Evolutionary conservation across 2,797 vertebrate genomes (phyloP), one percentile per base, ranked within the genome.

Genomic region (Lagodon rhomboides): DNA sequence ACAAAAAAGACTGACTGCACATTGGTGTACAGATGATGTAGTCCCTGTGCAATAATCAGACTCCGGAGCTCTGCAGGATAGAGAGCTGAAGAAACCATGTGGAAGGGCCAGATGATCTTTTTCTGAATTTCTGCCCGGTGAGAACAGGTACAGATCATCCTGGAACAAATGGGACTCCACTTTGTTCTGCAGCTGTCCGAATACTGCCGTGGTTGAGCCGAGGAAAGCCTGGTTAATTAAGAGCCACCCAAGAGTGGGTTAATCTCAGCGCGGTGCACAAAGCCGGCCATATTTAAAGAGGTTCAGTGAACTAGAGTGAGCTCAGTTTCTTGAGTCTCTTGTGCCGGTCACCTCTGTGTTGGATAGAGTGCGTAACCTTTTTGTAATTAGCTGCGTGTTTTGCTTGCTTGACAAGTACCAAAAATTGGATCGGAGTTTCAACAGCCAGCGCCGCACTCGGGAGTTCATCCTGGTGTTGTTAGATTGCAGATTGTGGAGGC

Each of bases 161-260:
- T 17, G 22, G 34, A 55, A 41, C 50, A 53, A 54, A 54, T 25
- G 47, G 1, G 50, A 15, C 23, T 5, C 34, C 23, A 46, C 9
- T 20, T 53, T 34, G 18, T 63, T 43, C 61, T 60, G n/a, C 20
- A 13, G 51, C 25, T 34, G 30, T 41, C 66, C 13, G 17, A 16
- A 46, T 60, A 27, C 25, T 44, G 44, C 47, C 0, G 5, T 50
- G 49, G 41, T 12, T 20, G 47, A 73, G 49, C 12, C 25, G 15
- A 18, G 25, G 47, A 64, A 68, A 38, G 22, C 16, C 55, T 38
- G 56, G 18, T 60, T 76, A 83, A 82, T 86, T 76, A 85, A 73
- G 67, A 85, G 23, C 65, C 67, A 43, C 41, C 53, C 30, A 27
- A 66, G 30, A 68, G 72, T 79, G 53, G 59, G 17, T 82, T 79